phyloP scores from a whole-genome alignment of 1,140 invertebrate genomes.

The Drosophila kanapiae region DNA sequence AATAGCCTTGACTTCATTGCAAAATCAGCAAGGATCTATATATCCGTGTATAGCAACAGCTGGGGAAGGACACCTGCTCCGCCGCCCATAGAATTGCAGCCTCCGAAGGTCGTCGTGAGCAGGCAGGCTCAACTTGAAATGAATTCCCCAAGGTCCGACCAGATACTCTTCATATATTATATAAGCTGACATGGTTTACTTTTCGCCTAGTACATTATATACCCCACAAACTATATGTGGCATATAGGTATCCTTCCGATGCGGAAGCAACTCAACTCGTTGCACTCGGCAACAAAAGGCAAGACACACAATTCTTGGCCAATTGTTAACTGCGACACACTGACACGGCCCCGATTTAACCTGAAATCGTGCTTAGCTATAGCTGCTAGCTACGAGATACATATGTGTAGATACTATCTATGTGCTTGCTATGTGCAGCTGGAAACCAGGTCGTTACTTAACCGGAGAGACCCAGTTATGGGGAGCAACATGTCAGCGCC shows the following conservation, averaged over 20 bases:
- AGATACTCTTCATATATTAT: conserved; percentile 15
- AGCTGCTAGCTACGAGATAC: conserved; percentile 15
- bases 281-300: conserved; percentile 17
- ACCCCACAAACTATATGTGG: not conserved
- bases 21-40: conserved; percentile 16
- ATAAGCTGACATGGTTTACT: conserved; percentile 62
- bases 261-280: conserved; percentile 24
- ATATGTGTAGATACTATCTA: conserved; percentile 3
- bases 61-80: not conserved
- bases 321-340: conserved; percentile 67
- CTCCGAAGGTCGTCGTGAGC: conserved; percentile 17
- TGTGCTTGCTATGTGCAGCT: conserved; percentile 9
- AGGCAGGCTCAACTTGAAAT: conserved; percentile 42
- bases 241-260: conserved; percentile 26
- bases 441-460: conserved; percentile 81
- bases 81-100: not conserved
- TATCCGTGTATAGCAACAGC: conserved; percentile 26
- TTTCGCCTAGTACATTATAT: conserved; percentile 6
- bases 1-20: conserved; percentile 31
- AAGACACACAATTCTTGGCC: conserved; percentile 30
- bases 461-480: conserved; percentile 55
- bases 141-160: conserved; percentile 31
- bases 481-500: conserved; percentile 41
- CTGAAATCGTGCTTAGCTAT: conserved; percentile 37
- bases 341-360: conserved; percentile 72